Evolutionary conservation across 2,113 vertebrate genomes (phyloP).

Genomic region (Cricetomys ansorgei): DNA sequence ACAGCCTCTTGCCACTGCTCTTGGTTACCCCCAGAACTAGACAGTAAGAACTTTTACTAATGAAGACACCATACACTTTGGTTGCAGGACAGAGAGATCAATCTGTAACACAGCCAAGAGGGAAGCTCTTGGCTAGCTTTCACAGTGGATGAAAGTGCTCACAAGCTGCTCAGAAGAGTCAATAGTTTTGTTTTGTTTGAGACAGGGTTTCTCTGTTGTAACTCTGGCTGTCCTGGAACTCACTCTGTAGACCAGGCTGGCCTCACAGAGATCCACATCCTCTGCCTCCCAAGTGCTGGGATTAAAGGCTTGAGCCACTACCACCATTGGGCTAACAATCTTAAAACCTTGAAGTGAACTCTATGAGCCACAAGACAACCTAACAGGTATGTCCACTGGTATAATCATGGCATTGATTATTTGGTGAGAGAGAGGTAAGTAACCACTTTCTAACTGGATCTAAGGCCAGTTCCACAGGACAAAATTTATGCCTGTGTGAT

Average conservation of each 20-base stretch:
- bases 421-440: background rate
- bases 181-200: no score
- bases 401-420: background rate
- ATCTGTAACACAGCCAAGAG: background rate
- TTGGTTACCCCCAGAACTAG: background rate
- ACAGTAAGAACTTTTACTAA: background rate
- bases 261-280: no score
- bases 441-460: background rate
- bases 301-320: no score
- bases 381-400: background rate
- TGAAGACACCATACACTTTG: background rate
- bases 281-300: no score
- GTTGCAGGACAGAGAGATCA: background rate
- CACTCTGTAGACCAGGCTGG: no score
- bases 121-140: background rate
- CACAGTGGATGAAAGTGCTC: background rate
- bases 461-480: background rate
- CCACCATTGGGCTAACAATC: no score
- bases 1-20: background rate
- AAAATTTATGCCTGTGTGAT: background rate
- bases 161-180: background rate
- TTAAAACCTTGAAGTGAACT: background rate
- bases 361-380: background rate
- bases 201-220: no score
- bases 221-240: no score